Evolutionary conservation across 2,888 invertebrate genomes (phyloP).

Genomic region (Lithophane semibrunnea): DNA sequence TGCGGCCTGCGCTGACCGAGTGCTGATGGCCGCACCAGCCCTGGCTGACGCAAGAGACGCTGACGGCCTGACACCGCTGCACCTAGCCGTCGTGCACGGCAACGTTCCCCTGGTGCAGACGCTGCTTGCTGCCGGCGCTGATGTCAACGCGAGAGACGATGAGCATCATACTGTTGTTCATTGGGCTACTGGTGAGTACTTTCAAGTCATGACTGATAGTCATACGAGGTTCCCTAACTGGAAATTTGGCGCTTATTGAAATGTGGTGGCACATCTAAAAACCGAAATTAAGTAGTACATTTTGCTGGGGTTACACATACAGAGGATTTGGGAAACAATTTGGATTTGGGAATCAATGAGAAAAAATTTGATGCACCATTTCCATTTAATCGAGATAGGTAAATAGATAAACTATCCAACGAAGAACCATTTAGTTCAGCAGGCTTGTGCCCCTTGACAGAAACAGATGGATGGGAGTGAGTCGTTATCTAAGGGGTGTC

Average conservation of each 20-base stretch:
- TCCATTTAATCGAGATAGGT: conserved; percentile 7
- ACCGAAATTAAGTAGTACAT: not conserved
- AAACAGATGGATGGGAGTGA: conserved; percentile 69
- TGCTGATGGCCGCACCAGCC: conserved; percentile 96
- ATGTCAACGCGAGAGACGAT: conserved; percentile 97
- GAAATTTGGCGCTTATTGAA: not conserved
- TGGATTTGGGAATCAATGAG: not conserved
- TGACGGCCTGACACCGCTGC: conserved; percentile 98
- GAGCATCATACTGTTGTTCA: conserved; percentile 99
- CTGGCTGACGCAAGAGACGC: conserved; percentile 96
- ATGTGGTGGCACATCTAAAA: not conserved
- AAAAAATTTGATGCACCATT: not conserved
- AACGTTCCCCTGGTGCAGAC: conserved; percentile 96
- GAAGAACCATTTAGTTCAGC: conserved; percentile 42
- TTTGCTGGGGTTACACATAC: too few relatives aligned
- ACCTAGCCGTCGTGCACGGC: conserved; percentile 98
- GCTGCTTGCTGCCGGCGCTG: conserved; percentile 96
- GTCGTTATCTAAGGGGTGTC: conserved; percentile 82
- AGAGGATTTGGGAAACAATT: not conserved
- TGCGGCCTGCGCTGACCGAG: conserved; percentile 96
- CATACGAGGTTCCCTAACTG: not conserved
- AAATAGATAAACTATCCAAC: conserved; percentile 11
- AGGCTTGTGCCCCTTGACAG: conserved; percentile 27
- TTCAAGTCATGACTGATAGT: not conserved
- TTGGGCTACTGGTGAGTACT: conserved; percentile 97